Evolutionary conservation across 2,113 vertebrate genomes (phyloP), one percentile per base, ranked within the genome.

Genomic region (Platichthys stellatus): DNA sequence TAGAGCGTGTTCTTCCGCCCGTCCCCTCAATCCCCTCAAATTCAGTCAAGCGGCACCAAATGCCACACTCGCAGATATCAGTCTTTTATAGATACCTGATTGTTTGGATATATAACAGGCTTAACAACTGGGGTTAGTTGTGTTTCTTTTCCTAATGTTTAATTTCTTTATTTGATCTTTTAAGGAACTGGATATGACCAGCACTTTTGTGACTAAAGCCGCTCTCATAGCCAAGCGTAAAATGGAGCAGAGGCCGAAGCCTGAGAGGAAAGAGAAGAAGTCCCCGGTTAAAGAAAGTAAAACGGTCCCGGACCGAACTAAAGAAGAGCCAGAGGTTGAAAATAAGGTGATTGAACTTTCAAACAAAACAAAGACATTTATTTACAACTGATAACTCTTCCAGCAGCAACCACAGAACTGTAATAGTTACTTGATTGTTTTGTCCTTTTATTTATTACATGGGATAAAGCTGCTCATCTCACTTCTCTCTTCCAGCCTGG

Each of bases 201-300:
- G 92, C 79, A 53, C 45, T 31, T 94, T 94, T 83, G 88, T 94
- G 40, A 88, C 70, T 45, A 92, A 93, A 83, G 91, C 92, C 60
- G 89, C 89, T 63, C 61, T 79, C 4, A 92, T 89, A 74, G 90
- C 84, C 5, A 83, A 72, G 20, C 84, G 85, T 68, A 84, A 93
- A 77, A 8, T 88, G 56, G 90, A 90, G 57, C 74, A 84, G 53
- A 93, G 85, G 63, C n/a, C 76, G 2, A 78, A 17, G n/a, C 8
- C 24, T 6, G 85, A 90, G 63, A 70, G 31, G 56, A 89, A 53
- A 45, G 81, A 83, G 21, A 88, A 85, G 59, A 91, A 86, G 73
- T 20, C 2, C 1, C 71, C 58, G 0, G 69, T 71, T 49, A 90
- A 89, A 83, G 76, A 84, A 60, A 14, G 2, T 51, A 69, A 82